Evolutionary conservation across 2,113 vertebrate species (phyloP).

Genomic region (Hemichromis elongatus): DNA sequence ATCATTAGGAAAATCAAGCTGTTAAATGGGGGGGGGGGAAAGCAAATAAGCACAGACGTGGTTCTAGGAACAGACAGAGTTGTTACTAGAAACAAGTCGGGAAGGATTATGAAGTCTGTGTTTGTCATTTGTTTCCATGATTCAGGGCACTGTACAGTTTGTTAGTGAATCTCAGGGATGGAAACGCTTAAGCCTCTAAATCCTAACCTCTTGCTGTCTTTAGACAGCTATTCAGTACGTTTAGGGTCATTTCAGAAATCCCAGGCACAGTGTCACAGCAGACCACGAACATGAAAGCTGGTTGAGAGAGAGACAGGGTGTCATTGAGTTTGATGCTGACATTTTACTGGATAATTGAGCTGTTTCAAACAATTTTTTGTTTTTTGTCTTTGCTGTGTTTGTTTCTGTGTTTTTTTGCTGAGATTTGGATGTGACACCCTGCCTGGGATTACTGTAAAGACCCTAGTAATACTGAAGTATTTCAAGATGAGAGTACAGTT

Average conservation of each 20-base stretch:
- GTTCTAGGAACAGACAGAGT: neutral
- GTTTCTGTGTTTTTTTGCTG: neutral
- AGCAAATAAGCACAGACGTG: neutral
- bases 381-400: neutral
- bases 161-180: neutral
- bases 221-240: neutral
- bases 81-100: neutral
- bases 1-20: no score
- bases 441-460: rapidly evolving
- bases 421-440: no score
- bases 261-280: no score
- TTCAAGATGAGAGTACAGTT: neutral
- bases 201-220: rapidly evolving
- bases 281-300: no score
- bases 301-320: no score
- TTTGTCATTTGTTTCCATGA: neutral
- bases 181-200: neutral
- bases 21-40: no score
- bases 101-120: neutral
- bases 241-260: no score
- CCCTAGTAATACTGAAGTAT: neutral
- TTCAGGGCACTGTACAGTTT: neutral
- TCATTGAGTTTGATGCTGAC: no score
- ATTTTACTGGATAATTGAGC: no score
- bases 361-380: neutral